Evolutionary conservation across 2,113 vertebrate species (phyloP), one percentile per base, ranked within the genome.

Genomic region (Hymenochirus boettgeri): DNA sequence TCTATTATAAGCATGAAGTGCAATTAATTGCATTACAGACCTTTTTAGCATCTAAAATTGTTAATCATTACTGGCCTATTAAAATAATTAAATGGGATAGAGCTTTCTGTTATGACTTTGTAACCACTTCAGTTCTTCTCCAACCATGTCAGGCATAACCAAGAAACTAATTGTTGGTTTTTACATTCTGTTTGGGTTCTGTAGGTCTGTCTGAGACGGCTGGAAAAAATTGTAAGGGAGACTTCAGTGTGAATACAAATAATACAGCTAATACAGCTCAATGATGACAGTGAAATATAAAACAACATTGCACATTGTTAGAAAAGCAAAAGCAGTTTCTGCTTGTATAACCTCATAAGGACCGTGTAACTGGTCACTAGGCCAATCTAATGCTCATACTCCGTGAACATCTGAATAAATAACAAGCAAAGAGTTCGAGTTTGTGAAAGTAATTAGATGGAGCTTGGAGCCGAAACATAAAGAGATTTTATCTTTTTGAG

Each of bases 391-490:
- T 35, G 13, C 70, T 5, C 10, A 70, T 62, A 70, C 70, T 76
- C 70, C 37, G 1, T 57, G 74, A 77, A 33, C 75, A 77, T 78
- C 69, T 71, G 72, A 76, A 74, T 74, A 80, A 75, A 77, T 60
- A 60, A 69, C 74, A 74, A 77, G 71, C 76, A 71, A 75, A 76
- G 74, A 71, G 48, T 31, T 48, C 63, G 79, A 77, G 74, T 76
- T 79, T 79, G 80, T 74, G 70, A 80, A 80, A 83, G 80, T 82
- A 82, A 77, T 84, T 82, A 79, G 71, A 75, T 57, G 61, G 74
- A 75, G 72, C 79, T 82, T 77, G 74, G 71, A 71, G 70, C 74
- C 72, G 74, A 79, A 75, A 83, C 60, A 55, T 74, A 70, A 53
- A 70, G 63, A 0, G 12, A 72, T 73, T 52, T 72, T 70, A 58